phyloP scores from a whole-genome alignment of 2,888 invertebrate species.

The Eumacrocentrus americanus region DNA sequence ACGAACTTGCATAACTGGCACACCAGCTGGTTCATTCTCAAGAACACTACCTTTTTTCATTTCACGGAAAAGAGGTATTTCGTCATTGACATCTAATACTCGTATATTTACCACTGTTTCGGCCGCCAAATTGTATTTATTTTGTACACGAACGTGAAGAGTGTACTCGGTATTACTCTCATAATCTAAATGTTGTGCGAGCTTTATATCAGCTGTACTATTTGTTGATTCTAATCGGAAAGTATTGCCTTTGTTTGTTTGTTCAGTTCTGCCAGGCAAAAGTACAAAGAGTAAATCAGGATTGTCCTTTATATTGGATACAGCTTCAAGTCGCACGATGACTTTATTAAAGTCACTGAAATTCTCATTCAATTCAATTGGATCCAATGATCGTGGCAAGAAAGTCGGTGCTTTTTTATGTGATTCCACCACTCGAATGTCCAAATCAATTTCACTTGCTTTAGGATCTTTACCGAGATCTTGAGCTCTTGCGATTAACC shows the following conservation, averaged over 20 bases:
- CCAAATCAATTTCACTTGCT: constrained; percentile 76
- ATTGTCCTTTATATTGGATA: constrained; percentile 79
- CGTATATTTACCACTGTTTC: constrained; percentile 80
- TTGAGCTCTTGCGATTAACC: constrained; percentile 76
- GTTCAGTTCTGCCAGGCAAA: constrained; percentile 81
- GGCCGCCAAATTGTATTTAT: constrained; percentile 79
- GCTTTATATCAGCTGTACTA: constrained; percentile 75
- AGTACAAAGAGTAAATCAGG: constrained; percentile 77
- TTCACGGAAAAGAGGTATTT: constrained; percentile 85
- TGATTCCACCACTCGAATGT: constrained; percentile 85
- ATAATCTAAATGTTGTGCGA: constrained; percentile 80
- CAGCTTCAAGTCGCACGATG: constrained; percentile 74
- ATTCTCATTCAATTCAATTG: constrained; percentile 76
- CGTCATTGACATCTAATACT: constrained; percentile 89
- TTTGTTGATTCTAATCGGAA: constrained; percentile 68
- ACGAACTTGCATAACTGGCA: constrained; percentile 84
- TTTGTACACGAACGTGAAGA: constrained; percentile 81
- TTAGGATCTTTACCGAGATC: constrained; percentile 75
- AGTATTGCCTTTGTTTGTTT: constrained; percentile 83
- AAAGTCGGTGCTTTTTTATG: constrained; percentile 84
- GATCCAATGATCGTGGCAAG: constrained; percentile 65
- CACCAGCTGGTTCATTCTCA: constrained; percentile 84
- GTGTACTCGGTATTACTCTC: constrained; percentile 85
- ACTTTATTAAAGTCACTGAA: constrained; percentile 73
- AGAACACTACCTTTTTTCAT: constrained; percentile 80